phyloP scores from a whole-genome alignment of 1,140 invertebrate genomes.

The Sipha flava region DNA sequence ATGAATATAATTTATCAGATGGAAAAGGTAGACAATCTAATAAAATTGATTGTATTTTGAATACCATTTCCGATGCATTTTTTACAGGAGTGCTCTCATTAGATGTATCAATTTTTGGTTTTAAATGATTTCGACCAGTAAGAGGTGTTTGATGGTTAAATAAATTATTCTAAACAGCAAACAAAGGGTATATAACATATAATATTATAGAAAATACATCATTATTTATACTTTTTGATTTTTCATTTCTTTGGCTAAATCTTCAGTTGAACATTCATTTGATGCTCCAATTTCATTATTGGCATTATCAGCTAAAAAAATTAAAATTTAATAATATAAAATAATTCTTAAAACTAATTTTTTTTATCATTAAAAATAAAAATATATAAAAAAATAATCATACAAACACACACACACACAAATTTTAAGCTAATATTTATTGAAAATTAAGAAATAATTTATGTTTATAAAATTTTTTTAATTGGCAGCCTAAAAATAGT shows the following conservation, averaged over 20 bases:
- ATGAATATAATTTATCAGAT: neutral
- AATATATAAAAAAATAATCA: too few species aligned
- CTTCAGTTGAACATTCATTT: constrained; percentile 22
- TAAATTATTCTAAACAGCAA: constrained; percentile 14
- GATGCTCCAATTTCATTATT: constrained; percentile 14
- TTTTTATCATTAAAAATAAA: too few species aligned
- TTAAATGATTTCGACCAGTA: constrained; percentile 21
- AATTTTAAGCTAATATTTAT: too few species aligned
- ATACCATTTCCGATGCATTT: constrained; percentile 21
- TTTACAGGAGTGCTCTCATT: neutral
- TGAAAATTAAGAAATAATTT: too few species aligned
- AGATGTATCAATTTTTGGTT: constrained; percentile 18
- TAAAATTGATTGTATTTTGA: constrained; percentile 22
- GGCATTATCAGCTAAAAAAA: constrained; percentile 1
- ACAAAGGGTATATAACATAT: neutral
- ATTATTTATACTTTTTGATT: constrained; percentile 19
- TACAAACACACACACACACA: too few species aligned
- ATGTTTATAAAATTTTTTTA: too few species aligned
- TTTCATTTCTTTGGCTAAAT: constrained; percentile 24
- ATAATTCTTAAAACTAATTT: neutral
- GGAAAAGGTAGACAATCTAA: neutral
- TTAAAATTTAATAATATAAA: neutral
- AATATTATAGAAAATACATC: neutral
- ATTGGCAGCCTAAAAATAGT: too few species aligned
- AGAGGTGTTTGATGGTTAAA: constrained; percentile 19